These are phyloP conservation scores for Acrocephalus scirpaceus DNA, from an alignment of 2,797 vertebrate species.

Conservation along the genomic window DNA sequence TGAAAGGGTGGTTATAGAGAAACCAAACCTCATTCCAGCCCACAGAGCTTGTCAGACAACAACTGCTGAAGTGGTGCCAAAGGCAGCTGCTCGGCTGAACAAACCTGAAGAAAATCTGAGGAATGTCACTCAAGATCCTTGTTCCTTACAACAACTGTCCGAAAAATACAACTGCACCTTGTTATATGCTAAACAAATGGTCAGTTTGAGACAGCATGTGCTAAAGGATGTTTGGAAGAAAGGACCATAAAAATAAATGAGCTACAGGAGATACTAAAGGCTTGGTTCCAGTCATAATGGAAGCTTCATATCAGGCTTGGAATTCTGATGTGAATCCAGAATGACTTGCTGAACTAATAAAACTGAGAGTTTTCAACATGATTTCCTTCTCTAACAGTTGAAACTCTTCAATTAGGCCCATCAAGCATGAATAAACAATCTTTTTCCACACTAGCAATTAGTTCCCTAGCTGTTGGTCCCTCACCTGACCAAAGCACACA, in stretches of 20 bases:
- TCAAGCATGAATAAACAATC: neutral
- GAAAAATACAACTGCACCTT: conserved; percentile 47
- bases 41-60: neutral
- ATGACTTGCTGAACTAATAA: neutral
- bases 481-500: neutral
- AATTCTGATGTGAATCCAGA: conserved; percentile 1
- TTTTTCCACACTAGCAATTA: neutral
- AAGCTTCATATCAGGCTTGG: neutral
- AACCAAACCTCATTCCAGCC: neutral
- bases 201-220: neutral
- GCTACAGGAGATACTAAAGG: neutral
- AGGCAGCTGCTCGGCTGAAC: conserved; percentile 2
- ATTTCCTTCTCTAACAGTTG: neutral
- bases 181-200: neutral
- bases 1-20: neutral
- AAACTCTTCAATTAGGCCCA: neutral
- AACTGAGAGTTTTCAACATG: neutral
- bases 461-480: neutral
- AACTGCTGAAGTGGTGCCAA: neutral
- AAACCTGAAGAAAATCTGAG: conserved; percentile 5
- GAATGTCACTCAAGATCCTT: conserved; percentile 54
- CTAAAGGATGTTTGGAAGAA: neutral
- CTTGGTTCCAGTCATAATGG: neutral
- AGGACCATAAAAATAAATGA: neutral
- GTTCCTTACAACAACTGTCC: conserved; percentile 43